Conservation (phyloP, 2,888 invertebrate genomes). For the Athetis lepigone region DNA sequence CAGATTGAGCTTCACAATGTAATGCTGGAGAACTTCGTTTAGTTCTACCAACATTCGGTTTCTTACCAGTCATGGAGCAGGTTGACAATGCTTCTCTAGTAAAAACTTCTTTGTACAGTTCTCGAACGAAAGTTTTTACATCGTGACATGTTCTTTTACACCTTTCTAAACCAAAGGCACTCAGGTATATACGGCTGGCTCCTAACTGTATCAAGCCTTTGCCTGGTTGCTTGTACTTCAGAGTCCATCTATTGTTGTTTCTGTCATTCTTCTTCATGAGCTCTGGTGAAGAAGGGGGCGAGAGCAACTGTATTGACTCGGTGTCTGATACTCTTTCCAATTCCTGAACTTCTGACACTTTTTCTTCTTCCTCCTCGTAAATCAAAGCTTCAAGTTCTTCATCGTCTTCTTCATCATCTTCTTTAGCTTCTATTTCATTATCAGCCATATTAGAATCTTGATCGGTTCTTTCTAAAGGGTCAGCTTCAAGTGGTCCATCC, state of each 20-base stretch:
- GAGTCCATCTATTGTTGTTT: not conserved
- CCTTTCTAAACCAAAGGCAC: not conserved
- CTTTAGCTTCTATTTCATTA: not conserved
- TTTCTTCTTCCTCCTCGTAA: not conserved
- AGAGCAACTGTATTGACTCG: not conserved
- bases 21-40: not conserved
- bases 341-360: not conserved
- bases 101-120: conserved; percentile 6
- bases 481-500: not conserved
- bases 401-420: not conserved
- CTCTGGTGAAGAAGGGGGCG: not conserved
- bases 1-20: not conserved
- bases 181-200: not conserved
- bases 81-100: conserved; percentile 11
- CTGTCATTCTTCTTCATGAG: not conserved
- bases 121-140: conserved; percentile 11
- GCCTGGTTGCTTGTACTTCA: not conserved
- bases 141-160: not conserved
- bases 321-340: not conserved
- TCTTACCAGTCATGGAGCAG: conserved; percentile 16
- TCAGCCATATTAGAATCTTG: not conserved
- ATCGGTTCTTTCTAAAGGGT: not conserved
- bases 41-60: not conserved
- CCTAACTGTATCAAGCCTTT: conserved; percentile 9
- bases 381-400: not conserved